Base-by-base conservation (phyloP, 1,140 invertebrate species). In the Pogonomyrmex barbatus region DNA sequence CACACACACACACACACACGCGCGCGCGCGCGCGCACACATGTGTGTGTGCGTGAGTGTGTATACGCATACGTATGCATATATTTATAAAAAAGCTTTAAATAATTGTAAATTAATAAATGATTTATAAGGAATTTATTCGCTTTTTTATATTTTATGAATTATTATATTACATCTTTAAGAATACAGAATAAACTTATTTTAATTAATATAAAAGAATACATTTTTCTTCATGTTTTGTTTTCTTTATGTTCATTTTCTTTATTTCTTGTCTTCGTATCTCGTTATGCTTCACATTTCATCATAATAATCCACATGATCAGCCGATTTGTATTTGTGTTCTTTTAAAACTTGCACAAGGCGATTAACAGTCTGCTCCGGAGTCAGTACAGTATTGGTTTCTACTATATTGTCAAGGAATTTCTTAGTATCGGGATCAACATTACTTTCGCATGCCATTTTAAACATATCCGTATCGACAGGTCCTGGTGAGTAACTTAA, bases 401-500 rank as follows among this genome's bases (percentile, higher is more conserved):
- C 96, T 88, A 94, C 94, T 84, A 96, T 90, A n/a, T 96, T 95
- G 54, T 96, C 24, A 24, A 24, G 24, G 4, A 95, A 94, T 70
- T 96, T 93, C 87, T 95, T 96, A 8, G 97, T 87, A 62, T 96
- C 96, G 2, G 94, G 87, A 94, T 97, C 96, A 8, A 96, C 94
- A 0, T 96, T 94, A 65, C 96, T 95, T 4, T 95, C 94, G 54
- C 96, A 24, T 39, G 98, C 95, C 89, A 96, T 95, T n/a, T 96
- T 93, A 58, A 97, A 96, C 98, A 99, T 99, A 67, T 98, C 97
- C 0, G 98, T 99, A 87, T 98, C 96, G 4, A 99, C 97, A 4
- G 98, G 98, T 36, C 99, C 99, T 0, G 99, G 99, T 4, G 98
- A 97, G 95, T 99, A 99, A 94, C 97, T 99, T 4, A 99, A 93